phyloP scores from a whole-genome alignment of 2,797 vertebrate genomes.

The Platalea minor region DNA sequence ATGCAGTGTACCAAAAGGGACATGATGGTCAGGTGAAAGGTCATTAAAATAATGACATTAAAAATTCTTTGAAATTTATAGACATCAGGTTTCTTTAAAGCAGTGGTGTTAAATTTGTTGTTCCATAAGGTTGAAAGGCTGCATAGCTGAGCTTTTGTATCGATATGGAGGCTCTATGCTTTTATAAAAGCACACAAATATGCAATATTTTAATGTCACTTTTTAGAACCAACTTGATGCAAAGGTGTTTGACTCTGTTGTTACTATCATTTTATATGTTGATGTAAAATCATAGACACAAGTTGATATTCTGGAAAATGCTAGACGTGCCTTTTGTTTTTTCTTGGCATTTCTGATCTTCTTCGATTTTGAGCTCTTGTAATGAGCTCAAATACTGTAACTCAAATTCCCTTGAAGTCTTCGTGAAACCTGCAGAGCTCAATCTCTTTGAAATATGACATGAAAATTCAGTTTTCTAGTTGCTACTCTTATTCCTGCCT shows the following conservation, averaged over 20 bases:
- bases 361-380: constrained; percentile 54
- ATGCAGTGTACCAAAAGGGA: too few relatives aligned
- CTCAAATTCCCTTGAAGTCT: constrained; percentile 64
- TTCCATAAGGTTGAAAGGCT: not conserved
- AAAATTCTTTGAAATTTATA: not conserved
- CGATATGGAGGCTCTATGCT: not conserved
- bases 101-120: not conserved
- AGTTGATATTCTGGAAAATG: constrained; percentile 41
- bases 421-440: constrained; percentile 55
- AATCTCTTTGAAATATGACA: constrained; percentile 70
- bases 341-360: constrained; percentile 58
- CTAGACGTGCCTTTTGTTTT: constrained; percentile 58
- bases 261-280: constrained; percentile 23
- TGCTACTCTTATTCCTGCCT: not conserved
- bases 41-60: not conserved
- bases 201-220: not conserved
- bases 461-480: constrained; percentile 55
- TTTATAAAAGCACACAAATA: not conserved
- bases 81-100: not conserved
- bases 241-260: constrained; percentile 16
- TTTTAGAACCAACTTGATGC: not conserved
- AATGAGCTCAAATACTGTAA: constrained; percentile 55
- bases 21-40: not conserved
- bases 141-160: not conserved
- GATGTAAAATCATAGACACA: constrained; percentile 47